Conservation (phyloP, 2,113 vertebrate genomes). For the Motacilla alba region DNA sequence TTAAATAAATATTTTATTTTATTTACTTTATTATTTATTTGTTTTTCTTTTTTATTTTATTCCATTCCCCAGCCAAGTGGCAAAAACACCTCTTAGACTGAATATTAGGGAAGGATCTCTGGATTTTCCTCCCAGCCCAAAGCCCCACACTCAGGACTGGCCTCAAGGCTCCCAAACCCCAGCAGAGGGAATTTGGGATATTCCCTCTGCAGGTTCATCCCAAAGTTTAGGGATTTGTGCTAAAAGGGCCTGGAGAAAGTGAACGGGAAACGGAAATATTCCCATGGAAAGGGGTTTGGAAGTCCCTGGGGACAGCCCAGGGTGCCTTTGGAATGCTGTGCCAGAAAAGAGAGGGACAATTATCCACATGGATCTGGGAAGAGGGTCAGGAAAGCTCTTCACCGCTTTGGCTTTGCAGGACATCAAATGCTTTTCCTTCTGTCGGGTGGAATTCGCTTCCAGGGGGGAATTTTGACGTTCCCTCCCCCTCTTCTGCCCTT, state of each 20-base stretch:
- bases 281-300: neutral
- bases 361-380: neutral
- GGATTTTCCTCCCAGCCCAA: neutral
- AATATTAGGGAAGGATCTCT: rapidly evolving
- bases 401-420: neutral
- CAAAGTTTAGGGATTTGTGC: neutral
- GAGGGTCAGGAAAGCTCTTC: neutral
- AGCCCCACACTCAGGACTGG: rapidly evolving
- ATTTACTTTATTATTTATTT: neutral
- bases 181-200: neutral
- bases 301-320: neutral
- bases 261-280: neutral
- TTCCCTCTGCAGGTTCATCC: neutral
- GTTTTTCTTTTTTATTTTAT: neutral
- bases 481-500: neutral
- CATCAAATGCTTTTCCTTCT: conserved; percentile 41
- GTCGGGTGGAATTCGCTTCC: neutral
- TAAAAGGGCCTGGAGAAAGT: neutral
- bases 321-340: neutral
- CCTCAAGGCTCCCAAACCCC: neutral
- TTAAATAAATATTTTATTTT: too few species aligned
- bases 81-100: too few species aligned
- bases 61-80: neutral
- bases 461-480: neutral
- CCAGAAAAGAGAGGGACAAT: neutral